Evolutionary conservation across 2,888 invertebrate genomes (phyloP), one percentile per base, ranked within the genome.

Genomic region (Melinaea menophilus): DNA sequence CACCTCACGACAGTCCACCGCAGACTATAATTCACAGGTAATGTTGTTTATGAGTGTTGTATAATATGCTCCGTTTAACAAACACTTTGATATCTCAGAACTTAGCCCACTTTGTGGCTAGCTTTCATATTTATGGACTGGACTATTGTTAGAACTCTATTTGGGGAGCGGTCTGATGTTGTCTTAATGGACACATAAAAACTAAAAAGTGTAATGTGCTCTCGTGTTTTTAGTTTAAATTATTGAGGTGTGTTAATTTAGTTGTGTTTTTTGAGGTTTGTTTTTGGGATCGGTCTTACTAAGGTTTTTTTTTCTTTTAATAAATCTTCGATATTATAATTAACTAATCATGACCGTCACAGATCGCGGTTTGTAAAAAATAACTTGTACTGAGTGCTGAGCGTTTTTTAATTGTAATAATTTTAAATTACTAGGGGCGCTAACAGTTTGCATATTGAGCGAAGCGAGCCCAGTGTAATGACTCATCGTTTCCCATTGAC

Each of bases 21-120:
- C 79, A 76, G 76, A 72, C 79, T 76, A 80, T 86, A 86, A 84
- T 79, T 88, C 79, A 79, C 88, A 88, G 88, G 88, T 88, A 85
- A 87, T 82, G 77, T 81, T 82, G 81, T 82, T 80, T 81, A 80
- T 73, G 74, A 72, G 71, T 74, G 75, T 72, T 74, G 74, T 75
- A 75, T 73, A 75, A 76, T 74, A 72, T 62, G 69, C 73, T 65
- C 71, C 67, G 71, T 74, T 75, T 74, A 74, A 71, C 72, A 69
- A 71, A 68, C 75, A 73, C 72, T 74, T 70, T 67, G 67, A 67
- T 68, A 70, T 69, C 69, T 51, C 51, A 5, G 31, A 51, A 31
- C 51, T 51, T 31, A 51, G 51, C 51, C 51, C 51, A 51, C 51
- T 51, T 51, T 51, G 51, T 51, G 51, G 51, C 51, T 51, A 7